Base-by-base conservation (phyloP, 2,888 invertebrate species). In the Pammene aurita region DNA sequence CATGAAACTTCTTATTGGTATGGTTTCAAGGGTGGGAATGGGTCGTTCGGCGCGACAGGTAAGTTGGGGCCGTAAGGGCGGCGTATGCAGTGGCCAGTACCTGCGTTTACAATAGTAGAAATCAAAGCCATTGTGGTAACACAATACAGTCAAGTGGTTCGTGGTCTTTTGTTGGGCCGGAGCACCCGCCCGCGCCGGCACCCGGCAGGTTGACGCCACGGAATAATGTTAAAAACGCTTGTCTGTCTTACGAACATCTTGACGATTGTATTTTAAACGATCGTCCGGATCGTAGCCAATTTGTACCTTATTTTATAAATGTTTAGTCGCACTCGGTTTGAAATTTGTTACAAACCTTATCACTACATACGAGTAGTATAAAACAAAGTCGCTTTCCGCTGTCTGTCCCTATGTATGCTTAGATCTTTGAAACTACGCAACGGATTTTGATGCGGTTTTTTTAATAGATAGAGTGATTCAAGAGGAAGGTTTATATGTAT, bases 121-220 rank as follows among this genome's bases (percentile, higher is more conserved):
- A 88, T 87, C 85, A 87, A 85, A 86, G 78, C 75, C 73, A 82
- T 88, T 87, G 85, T 88, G 74, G 67, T 48, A 73, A 72, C 75
- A 87, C 85, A 88, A 87, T 83, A 76, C 80, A 84, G 83, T 87
- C 87, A 87, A 88, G 87, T 88, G 87, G 80, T 79, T 76, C 73
- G 72, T 75, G 70, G 75, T 65, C 80, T 80, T 84, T 84, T 83
- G 82, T 81, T 78, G 65, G 67, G 57, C 68, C 68, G 71, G 54
- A 68, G 57, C 71, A 64, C 54, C 34, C 69, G 65, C 71, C 71
- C 56, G 56, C 34, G 54, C 68, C 42, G 34, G 41, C 56, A 38
- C 42, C 67, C 67, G 71, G 54, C 68, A 61, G 68, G 66, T 69
- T 61, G 68, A 71, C 69, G 71, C 68, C 71, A 67, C 64, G 54